These are phyloP conservation scores for Diglossa cyanea DNA, from an alignment of 2,797 vertebrate species.

Conservation along the genomic window DNA sequence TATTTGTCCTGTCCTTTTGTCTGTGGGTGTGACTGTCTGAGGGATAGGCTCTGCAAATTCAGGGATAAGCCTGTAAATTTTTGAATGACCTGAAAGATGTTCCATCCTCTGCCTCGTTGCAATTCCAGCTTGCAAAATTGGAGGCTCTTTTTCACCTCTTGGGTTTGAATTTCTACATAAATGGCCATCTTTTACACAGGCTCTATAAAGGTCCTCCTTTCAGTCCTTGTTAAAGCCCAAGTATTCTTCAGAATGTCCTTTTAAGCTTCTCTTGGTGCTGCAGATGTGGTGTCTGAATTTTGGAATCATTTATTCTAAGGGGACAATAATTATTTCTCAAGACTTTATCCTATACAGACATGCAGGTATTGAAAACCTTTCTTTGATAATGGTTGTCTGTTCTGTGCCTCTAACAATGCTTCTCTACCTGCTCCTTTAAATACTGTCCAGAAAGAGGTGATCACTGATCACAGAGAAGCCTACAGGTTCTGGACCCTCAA, in stretches of 20 bases:
- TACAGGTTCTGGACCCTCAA: neutral
- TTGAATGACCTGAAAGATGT: neutral
- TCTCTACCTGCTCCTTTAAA: neutral
- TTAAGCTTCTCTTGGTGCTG: neutral
- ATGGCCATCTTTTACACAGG: neutral
- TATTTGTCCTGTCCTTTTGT: neutral
- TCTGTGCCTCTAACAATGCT: neutral
- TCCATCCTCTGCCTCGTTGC: neutral
- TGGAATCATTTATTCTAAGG: neutral
- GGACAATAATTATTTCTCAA: neutral
- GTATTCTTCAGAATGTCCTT: neutral
- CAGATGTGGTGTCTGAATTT: neutral
- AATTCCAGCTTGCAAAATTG: neutral
- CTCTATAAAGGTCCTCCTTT: neutral
- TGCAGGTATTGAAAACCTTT: neutral
- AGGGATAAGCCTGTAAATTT: neutral
- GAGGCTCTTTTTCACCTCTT: neutral
- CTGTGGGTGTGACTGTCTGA: neutral
- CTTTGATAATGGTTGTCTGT: neutral
- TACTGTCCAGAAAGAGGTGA: neutral
- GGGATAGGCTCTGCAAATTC: neutral
- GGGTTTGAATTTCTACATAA: neutral
- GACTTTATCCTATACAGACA: neutral
- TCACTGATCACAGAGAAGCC: neutral
- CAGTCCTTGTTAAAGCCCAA: neutral